Conservation (phyloP, 2,113 vertebrate genomes). For the Protomyctophum bolini region DNA sequence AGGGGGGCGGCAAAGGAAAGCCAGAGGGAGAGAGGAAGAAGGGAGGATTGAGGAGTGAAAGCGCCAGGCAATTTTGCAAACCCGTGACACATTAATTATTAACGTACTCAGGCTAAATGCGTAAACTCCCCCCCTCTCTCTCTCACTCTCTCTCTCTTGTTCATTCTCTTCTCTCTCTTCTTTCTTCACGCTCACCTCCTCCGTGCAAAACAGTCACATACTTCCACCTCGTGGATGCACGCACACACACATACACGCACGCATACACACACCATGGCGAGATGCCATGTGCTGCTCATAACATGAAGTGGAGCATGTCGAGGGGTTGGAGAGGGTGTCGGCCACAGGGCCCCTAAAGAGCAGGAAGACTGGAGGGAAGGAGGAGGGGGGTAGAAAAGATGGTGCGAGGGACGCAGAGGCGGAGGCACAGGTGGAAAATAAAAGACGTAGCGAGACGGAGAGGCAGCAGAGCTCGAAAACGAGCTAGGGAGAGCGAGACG, state of each 20-base stretch:
- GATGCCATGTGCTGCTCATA: slow-evolving; percentile 67
- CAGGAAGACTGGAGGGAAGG: slow-evolving; percentile 34
- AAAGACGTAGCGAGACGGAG: slow-evolving; percentile 21
- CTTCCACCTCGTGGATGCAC: not conserved
- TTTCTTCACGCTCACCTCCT: slow-evolving; percentile 62
- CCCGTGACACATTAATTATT: slow-evolving; percentile 85
- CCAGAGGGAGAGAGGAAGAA: slow-evolving; percentile 60
- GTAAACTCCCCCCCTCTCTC: slow-evolving; percentile 75
- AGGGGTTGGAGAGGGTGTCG: slow-evolving; percentile 68
- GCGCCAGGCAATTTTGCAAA: slow-evolving; percentile 76
- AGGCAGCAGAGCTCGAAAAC: slow-evolving; percentile 10
- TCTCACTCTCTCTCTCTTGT: slow-evolving; percentile 49
- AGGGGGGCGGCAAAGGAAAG: slow-evolving; percentile 50
- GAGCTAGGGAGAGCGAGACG: slow-evolving; percentile 33
- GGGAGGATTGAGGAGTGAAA: slow-evolving; percentile 62
- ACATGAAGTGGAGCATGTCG: slow-evolving; percentile 78
- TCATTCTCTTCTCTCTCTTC: slow-evolving; percentile 12
- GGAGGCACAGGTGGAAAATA: not conserved
- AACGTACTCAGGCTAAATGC: slow-evolving; percentile 81
- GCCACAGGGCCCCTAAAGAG: slow-evolving; percentile 59
- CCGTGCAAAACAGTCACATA: slow-evolving; percentile 54
- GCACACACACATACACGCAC: slow-evolving; percentile 11
- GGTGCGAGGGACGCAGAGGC: slow-evolving; percentile 20
- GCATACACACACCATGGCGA: slow-evolving; percentile 36
- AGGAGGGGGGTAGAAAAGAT: slow-evolving; percentile 12